phyloP scores from a whole-genome alignment of 2,888 invertebrate species.

The Crossocerus cetratus region DNA sequence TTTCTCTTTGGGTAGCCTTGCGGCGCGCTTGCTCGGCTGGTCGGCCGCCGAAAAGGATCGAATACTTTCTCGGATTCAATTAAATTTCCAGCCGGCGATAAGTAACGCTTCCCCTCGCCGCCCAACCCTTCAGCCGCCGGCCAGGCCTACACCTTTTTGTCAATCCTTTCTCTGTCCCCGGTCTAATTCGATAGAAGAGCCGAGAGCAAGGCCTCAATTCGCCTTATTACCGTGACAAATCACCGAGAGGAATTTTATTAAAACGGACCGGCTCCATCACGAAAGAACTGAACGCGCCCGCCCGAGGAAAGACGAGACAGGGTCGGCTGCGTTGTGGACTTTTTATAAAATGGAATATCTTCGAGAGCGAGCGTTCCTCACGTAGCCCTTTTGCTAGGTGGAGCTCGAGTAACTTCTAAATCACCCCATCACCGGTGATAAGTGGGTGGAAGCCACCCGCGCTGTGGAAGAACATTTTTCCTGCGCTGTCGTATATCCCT shows the following conservation, averaged over 20 bases:
- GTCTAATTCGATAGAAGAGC: constrained; percentile 1
- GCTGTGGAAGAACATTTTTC: constrained; percentile 4
- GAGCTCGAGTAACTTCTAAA: constrained; percentile 17
- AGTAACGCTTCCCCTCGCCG: neutral
- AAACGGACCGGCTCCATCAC: constrained; percentile 4
- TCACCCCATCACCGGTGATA: constrained; percentile 9
- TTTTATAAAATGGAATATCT: constrained; percentile 11
- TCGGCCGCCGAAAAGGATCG: constrained; percentile 25
- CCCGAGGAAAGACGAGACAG: neutral
- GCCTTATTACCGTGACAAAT: constrained; percentile 1
- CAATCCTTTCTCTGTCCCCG: constrained; percentile 11
- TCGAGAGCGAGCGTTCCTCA: neutral
- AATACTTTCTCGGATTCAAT: constrained; percentile 36
- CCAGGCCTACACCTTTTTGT: constrained; percentile 10
- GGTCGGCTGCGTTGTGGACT: neutral
- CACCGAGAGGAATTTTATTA: constrained; percentile 22
- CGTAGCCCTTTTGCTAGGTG: neutral
- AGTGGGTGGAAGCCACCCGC: constrained; percentile 1
- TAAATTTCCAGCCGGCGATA: constrained; percentile 24
- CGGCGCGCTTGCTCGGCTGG: constrained; percentile 10
- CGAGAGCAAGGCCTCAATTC: neutral
- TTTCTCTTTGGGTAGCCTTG: constrained; percentile 7
- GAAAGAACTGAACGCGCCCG: neutral
- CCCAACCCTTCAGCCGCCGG: neutral
- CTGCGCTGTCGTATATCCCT: neutral